Evolutionary conservation across 1,140 invertebrate genomes (phyloP).

Genomic region (Anadara kagoshimensis): DNA sequence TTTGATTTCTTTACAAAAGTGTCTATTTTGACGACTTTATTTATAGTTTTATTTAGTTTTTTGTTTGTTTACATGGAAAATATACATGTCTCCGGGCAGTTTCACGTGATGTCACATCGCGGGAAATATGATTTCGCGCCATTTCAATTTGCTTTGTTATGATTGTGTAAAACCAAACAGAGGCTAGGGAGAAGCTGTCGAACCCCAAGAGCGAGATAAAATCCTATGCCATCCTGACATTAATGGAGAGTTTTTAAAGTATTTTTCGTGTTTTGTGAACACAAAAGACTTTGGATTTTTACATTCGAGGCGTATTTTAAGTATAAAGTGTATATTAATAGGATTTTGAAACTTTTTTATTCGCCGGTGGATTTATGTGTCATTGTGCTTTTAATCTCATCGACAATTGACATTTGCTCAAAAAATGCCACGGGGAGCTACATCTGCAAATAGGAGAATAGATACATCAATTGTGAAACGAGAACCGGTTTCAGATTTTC

Average conservation of each 20-base stretch:
- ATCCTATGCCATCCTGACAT: slow-evolving; percentile 40
- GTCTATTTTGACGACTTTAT: too few relatives aligned
- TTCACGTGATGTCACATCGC: slow-evolving; percentile 60
- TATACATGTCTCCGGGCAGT: slow-evolving; percentile 20
- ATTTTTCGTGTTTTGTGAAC: slow-evolving; percentile 13
- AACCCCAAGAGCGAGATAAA: slow-evolving; percentile 6
- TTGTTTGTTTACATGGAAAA: too few relatives aligned
- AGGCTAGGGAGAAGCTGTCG: slow-evolving; percentile 24
- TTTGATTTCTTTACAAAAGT: too few relatives aligned
- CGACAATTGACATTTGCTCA: neutral
- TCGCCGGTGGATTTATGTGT: neutral
- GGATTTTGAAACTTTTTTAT: slow-evolving; percentile 24
- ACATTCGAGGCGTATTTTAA: slow-evolving; percentile 18
- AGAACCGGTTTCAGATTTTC: slow-evolving; percentile 49
- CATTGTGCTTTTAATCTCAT: too few relatives aligned
- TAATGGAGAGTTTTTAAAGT: neutral
- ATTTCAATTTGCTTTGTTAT: slow-evolving; percentile 59
- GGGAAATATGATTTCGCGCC: slow-evolving; percentile 72
- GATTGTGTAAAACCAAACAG: slow-evolving; percentile 33
- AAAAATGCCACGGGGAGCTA: slow-evolving; percentile 62
- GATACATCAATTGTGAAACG: slow-evolving; percentile 59
- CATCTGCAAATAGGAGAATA: slow-evolving; percentile 50
- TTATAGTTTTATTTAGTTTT: too few relatives aligned
- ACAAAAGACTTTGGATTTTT: slow-evolving; percentile 20
- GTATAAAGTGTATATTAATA: neutral